Evolutionary conservation across 2,113 vertebrate genomes (phyloP).

Genomic region (Galeopterus variegatus): DNA sequence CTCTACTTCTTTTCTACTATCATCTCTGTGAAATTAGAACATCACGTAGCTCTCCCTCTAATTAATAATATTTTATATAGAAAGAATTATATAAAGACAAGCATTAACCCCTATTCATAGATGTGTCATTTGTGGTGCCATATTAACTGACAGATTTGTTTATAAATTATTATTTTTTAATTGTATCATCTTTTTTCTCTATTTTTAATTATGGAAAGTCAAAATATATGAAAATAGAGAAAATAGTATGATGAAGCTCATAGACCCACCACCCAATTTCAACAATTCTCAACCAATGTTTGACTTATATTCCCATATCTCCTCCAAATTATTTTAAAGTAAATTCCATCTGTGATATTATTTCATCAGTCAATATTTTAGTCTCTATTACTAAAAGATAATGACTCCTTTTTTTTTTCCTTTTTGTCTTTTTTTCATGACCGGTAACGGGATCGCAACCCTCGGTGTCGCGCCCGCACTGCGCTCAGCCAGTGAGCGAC

Average conservation of each 20-base stretch:
- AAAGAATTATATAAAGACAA: neutral
- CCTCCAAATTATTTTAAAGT: neutral
- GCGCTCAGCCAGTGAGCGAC: too few species aligned
- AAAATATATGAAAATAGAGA: neutral
- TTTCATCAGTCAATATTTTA: constrained; percentile 18
- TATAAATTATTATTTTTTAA: constrained; percentile 27
- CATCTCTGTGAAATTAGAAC: constrained; percentile 25
- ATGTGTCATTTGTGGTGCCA: neutral
- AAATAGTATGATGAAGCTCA: neutral
- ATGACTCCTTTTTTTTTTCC: neutral
- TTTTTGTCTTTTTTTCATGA: too few species aligned
- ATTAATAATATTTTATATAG: constrained; percentile 22
- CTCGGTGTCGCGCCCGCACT: too few species aligned
- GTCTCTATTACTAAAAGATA: constrained; percentile 31
- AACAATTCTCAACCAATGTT: neutral
- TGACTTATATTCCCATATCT: neutral
- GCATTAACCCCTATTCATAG: neutral
- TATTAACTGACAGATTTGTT: neutral
- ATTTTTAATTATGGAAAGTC: neutral
- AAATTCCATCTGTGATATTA: neutral
- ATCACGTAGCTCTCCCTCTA: neutral
- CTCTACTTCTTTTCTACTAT: neutral
- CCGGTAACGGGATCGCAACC: too few species aligned
- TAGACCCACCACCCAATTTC: neutral
- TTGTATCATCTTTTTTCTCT: neutral